A percentile compares a stretch with the other conserved stretches of the same genome.
Evolutionary conservation across 2,113 vertebrate genomes (phyloP).

Genomic region (Pterophyllum scalare): DNA sequence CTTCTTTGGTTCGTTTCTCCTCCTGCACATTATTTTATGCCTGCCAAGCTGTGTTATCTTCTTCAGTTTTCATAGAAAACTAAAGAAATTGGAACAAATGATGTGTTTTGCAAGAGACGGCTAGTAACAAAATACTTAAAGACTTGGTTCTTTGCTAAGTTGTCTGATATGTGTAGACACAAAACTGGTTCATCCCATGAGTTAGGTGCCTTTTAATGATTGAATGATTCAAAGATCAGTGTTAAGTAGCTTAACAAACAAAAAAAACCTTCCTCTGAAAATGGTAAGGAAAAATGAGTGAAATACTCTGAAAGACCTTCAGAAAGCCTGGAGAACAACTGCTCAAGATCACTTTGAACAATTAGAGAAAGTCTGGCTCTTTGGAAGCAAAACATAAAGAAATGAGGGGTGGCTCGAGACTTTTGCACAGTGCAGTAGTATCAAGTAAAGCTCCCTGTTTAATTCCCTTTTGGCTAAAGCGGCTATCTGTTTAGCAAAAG

Average conservation of each 20-base stretch:
- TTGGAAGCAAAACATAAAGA: background rate
- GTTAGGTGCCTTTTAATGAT: no score
- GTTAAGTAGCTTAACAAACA: background rate
- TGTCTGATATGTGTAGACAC: no score
- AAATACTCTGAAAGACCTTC: background rate
- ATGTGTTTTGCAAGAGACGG: background rate
- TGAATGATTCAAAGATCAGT: no score
- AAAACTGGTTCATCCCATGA: no score
- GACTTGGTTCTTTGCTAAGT: no score
- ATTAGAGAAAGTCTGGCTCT: background rate
- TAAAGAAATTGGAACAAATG: background rate
- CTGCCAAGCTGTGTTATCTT: background rate
- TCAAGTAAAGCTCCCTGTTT: background rate
- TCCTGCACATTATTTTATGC: background rate
- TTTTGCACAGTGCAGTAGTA: background rate
- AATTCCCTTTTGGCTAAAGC: background rate
- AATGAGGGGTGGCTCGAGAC: background rate
- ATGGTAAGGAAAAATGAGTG: background rate
- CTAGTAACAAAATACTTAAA: background rate
- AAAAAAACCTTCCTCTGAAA: background rate
- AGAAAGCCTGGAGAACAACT: background rate
- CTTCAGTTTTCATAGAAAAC: background rate
- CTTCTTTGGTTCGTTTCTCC: background rate
- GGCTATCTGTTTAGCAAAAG: slow-evolving; percentile 19
- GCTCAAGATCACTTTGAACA: background rate